Base-by-base conservation (phyloP, 1,140 invertebrate genomes). In the Bombus terrestris region DNA sequence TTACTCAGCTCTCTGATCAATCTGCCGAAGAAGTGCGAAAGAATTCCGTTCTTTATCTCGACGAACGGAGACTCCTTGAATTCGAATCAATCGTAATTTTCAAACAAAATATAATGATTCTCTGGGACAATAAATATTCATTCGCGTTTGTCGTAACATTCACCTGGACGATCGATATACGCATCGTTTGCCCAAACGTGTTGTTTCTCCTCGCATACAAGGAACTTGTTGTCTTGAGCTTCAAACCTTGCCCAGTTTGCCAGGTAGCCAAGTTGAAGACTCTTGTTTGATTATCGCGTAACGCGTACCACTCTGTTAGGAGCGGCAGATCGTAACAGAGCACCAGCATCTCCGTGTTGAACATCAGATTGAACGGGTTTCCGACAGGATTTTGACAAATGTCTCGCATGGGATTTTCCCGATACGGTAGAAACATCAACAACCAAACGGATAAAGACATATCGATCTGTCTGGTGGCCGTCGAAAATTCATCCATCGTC, bases 291-390 rank as follows among this genome's bases (percentile, higher is more conserved):
- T 92, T 83, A 6, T 80, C 85, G 13, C 80, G 79, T 3, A 88
- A 18, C 12, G 86, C 69, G 64, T 91, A 92, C 92, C 92, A 92
- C 32, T 92, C 92, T 0, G 74, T 74, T 8, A 92, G 13, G 4
- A 82, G 28, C 12, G 77, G 75, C 18, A 77, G 39, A 35, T 83
- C n/a, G n/a, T 89, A 89, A 41, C 92, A 92, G 5, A 89, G 35
- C 0, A 92, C 81, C 35, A 92, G 25, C 89, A 92, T 91, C 41
- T 90, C 87, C 25, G 92, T 92, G 57, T 86, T 73, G 73, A 92
- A 90, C 18, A 47, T 64, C 0, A 92, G 41, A 66, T 87, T 73
- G 59, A 92, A 89, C 53, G 81, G 39, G 62, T 92, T 92, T 9
- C 64, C 76, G 4, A 22, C 37, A 4, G 91, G 89, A 35, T 73